Evolutionary conservation across 2,113 vertebrate species (phyloP).

Genomic region (Gopherus evgoodei): DNA sequence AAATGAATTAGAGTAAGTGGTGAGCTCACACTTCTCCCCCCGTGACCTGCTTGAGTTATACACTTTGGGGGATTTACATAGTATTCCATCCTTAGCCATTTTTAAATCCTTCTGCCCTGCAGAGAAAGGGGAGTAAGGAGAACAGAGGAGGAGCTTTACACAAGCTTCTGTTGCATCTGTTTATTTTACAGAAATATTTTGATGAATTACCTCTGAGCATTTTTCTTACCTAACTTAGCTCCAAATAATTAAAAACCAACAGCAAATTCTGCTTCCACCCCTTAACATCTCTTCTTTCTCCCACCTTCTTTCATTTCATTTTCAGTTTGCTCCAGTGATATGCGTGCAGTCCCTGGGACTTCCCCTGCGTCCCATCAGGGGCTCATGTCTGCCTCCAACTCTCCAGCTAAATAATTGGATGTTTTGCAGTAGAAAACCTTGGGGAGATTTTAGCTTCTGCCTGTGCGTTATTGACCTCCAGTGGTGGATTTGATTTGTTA

Average conservation of each 20-base stretch:
- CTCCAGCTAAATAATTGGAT: rapidly evolving
- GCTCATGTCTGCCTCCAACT: background rate
- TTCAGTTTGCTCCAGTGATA: background rate
- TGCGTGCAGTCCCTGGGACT: background rate
- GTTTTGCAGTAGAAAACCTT: background rate
- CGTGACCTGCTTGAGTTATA: slow-evolving; percentile 11
- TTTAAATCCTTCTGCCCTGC: slow-evolving; percentile 5
- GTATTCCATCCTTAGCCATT: background rate
- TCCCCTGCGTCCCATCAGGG: background rate
- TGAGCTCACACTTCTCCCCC: background rate
- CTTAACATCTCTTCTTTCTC: rapidly evolving
- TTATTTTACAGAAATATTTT: background rate
- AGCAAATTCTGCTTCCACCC: background rate
- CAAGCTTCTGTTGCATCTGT: background rate
- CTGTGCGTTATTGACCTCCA: background rate
- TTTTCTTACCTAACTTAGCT: slow-evolving; percentile 12
- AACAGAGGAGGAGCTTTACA: background rate
- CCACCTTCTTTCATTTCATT: background rate
- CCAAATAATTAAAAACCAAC: background rate
- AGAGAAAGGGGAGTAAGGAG: background rate
- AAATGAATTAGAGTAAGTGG: slow-evolving; percentile 53
- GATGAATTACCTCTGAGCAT: background rate
- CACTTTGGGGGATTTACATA: background rate
- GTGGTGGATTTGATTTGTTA: background rate
- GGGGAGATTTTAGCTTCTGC: background rate